These are phyloP conservation scores for Cetoscarus ocellatus DNA, from an alignment of 2,797 vertebrate species.

Conservation along the genomic window DNA sequence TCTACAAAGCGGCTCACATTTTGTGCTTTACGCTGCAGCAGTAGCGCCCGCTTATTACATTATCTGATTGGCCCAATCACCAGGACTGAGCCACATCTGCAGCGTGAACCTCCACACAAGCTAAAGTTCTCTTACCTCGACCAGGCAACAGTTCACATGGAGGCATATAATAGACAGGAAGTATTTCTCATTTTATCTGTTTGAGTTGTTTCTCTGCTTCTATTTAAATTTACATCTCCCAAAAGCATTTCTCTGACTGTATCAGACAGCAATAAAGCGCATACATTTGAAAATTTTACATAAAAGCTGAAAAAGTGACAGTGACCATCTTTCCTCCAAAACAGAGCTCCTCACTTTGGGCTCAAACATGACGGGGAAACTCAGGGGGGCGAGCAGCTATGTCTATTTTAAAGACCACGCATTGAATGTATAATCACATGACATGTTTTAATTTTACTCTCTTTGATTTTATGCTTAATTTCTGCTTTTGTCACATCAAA, in stretches of 20 bases:
- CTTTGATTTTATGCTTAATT: slow-evolving; percentile 58
- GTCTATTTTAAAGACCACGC: slow-evolving; percentile 4
- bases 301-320: slow-evolving; percentile 29
- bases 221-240: slow-evolving; percentile 13
- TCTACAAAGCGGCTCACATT: too few species aligned
- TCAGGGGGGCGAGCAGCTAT: slow-evolving; percentile 47
- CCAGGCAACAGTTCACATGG: too few species aligned
- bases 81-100: too few species aligned
- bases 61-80: too few species aligned
- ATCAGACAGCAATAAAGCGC: not conserved
- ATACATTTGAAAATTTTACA: not conserved
- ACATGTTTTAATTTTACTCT: slow-evolving; percentile 47
- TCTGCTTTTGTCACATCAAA: slow-evolving; percentile 48
- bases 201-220: not conserved
- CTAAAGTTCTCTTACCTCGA: too few species aligned
- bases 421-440: slow-evolving; percentile 41
- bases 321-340: slow-evolving; percentile 43
- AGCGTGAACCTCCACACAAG: too few species aligned
- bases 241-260: slow-evolving; percentile 12
- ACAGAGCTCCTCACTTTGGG: slow-evolving; percentile 40
- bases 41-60: too few species aligned
- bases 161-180: too few species aligned
- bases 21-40: too few species aligned
- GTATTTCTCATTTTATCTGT: not conserved
- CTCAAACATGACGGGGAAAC: slow-evolving; percentile 32